A percentile compares a stretch with the other conserved stretches of the same genome.
Conservation (phyloP, 2,888 invertebrate species). For the Diogma glabrata region DNA sequence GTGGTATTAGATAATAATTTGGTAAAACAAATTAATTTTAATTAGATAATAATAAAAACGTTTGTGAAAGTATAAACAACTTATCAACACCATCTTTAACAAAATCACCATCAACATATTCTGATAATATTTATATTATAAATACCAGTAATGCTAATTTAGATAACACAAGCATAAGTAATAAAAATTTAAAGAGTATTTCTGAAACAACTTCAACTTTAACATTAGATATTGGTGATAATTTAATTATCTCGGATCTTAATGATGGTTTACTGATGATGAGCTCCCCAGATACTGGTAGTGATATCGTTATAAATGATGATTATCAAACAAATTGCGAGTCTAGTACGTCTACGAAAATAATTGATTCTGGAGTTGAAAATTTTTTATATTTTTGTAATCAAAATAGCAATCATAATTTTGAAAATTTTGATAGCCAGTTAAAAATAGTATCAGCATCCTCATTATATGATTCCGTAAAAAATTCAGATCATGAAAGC, state of each 20-base stretch:
- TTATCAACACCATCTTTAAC: conserved; percentile 11
- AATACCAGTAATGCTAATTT: conserved; percentile 4
- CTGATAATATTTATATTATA: not conserved
- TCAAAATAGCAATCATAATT: not conserved
- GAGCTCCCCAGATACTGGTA: not conserved
- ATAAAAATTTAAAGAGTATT: not conserved
- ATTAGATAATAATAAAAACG: conserved; percentile 5
- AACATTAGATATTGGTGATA: conserved; percentile 8
- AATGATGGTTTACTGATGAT: conserved; percentile 1
- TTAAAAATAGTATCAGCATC: conserved; percentile 3
- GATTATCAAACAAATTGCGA: no score
- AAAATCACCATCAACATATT: conserved; percentile 2
- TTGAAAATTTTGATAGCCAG: conserved; percentile 4
- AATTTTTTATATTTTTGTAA: conserved; percentile 10
- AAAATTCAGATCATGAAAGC: not conserved
- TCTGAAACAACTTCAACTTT: conserved; percentile 1
- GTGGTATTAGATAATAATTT: no score
- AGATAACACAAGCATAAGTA: not conserved
- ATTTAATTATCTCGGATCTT: conserved; percentile 3
- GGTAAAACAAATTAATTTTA: no score
- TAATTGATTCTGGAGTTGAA: no score
- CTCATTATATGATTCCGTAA: not conserved
- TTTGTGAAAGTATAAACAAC: conserved; percentile 19
- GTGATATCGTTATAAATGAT: not conserved
- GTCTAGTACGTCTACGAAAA: no score